Conservation (phyloP, 2,797 vertebrate species). For the Coracias cyanogaster region DNA sequence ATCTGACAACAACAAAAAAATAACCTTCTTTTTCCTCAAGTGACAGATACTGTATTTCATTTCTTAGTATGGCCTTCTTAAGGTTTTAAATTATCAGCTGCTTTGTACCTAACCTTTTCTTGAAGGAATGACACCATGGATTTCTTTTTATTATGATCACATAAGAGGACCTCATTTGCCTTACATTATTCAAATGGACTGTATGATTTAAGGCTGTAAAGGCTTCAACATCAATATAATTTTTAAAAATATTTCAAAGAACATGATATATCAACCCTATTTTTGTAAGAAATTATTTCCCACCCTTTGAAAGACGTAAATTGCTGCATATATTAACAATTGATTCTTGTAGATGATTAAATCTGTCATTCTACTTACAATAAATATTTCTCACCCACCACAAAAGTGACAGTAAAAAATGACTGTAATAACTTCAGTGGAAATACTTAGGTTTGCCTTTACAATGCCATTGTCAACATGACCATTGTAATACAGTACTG, state of each 20-base stretch:
- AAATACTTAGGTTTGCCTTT: not conserved
- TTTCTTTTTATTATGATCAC: not conserved
- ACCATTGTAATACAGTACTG: not conserved
- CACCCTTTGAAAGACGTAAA: not conserved
- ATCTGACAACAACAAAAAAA: not conserved
- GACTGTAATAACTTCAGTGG: not conserved
- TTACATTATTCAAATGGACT: not conserved
- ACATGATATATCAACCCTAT: not conserved
- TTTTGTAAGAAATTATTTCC: conserved; percentile 5
- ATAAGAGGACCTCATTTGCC: not conserved
- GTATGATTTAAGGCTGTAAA: not conserved
- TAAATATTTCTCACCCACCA: not conserved
- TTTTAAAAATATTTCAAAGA: not conserved
- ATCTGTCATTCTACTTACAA: not conserved
- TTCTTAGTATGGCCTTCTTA: not conserved
- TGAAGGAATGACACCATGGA: not conserved
- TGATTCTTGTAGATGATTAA: not conserved
- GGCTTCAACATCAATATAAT: not conserved
- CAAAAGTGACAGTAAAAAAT: not conserved
- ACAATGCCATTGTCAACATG: not conserved
- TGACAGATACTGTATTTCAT: not conserved
- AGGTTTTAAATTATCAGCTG: not conserved
- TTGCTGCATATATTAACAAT: not conserved
- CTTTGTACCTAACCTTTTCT: not conserved
- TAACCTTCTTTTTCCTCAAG: not conserved